Base-by-base conservation (phyloP, 2,797 vertebrate species). In the Epinephelus malabaricus region DNA sequence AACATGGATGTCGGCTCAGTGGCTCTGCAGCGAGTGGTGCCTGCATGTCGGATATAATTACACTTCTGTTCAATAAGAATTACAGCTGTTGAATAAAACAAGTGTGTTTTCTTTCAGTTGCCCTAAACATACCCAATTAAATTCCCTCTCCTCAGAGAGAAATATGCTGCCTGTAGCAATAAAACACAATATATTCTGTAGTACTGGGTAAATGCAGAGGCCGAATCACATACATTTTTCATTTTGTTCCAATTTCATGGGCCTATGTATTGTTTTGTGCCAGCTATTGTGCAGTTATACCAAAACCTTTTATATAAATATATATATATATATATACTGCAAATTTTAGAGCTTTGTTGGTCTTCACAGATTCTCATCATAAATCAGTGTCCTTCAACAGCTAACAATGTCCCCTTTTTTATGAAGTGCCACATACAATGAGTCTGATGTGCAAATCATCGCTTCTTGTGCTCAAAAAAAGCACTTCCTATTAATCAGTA, bases 381-480 rank as follows among this genome's bases (percentile, higher is more conserved):
- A 46, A 69, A 64, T 70, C 30, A 50, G 25, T 19, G 12, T 59
- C 51, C 51, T 78, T 73, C 43, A 79, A 46, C 2, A 49, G 18
- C 21, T 58, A 34, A 47, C 40, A 14, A 73, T 69, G 21, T 53
- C 56, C 59, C 13, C 5, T 51, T 12, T 54, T 50, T 65, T 46
- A 53, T 65, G 11, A 84, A 63, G 58, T 27, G 45, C 49, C 60
- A 34, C 46, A 75, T 70, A 5, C 17, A 62, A 70, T 68, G 47
- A 60, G 50, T 75, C 46, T 89, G 86, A 83, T 81, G 63, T 82
- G 84, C 50, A 84, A 88, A 81, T 83, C 23, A 68, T 45, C 54
- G 34, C 65, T 56, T 76, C n/a, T 59, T 45, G 49, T 60, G 34
- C 45, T 75, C 38, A 27, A 49, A 59, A 59, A 79, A 72, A 76